Base-by-base conservation (phyloP, 2,888 invertebrate genomes). In the Rhamnusium bicolor region DNA sequence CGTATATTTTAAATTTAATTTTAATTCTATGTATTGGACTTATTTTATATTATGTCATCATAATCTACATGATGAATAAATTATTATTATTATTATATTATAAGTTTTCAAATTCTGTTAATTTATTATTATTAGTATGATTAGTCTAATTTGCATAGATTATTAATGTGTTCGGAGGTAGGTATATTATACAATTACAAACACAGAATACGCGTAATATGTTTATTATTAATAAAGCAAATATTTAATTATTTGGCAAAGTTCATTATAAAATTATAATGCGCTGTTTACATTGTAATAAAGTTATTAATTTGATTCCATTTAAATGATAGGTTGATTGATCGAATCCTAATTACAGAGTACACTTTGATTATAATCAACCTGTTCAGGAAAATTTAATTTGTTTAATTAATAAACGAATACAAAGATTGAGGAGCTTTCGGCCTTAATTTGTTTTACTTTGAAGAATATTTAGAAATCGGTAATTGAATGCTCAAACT, bases 311-410 rank as follows among this genome's bases (percentile, higher is more conserved):
- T 58, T 58, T 32, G 32, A 58, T 58, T 16, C 6, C 18, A 32
- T n/a, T 24, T 32, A 18, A 58, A 18, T 18, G 58, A 58, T 12
- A 24, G 21, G 4, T n/a, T 32, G 32, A 58, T 18, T 32, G 58
- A 58, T 58, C 29, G 58, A 58, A 58, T 27, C n/a, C 21, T 29
- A 58, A 58, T 58, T 58, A 32, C 8, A 32, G 32, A 16, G 8
- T 58, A 58, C 32, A 58, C 29, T 29, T 58, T 32, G 21, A 58
- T 18, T 58, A 58, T 29, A 10, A 27, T 24, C 58, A 32, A 58
- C 29, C 29, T 58, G 58, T 58, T 32, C 16, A 29, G 16, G 58
- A 32, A 58, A 58, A 58, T 58, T 58, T 58, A 19, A 58, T 58
- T 58, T 58, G 58, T 58, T 29, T 32, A 58, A 32, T 58, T 58